Conservation (phyloP, 2,888 invertebrate genomes). For the Eulithis testata region DNA sequence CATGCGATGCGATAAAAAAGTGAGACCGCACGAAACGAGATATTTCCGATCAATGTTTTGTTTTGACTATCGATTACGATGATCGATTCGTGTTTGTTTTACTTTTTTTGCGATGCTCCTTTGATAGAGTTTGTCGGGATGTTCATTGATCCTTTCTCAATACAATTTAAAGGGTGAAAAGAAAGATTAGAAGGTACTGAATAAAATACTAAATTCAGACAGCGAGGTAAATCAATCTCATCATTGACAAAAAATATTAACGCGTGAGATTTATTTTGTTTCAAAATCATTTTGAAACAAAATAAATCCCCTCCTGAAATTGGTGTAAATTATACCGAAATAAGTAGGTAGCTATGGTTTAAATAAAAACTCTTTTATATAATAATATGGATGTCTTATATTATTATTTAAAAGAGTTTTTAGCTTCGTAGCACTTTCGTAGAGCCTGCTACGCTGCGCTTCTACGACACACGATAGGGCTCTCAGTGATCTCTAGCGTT, state of each 20-base stretch:
- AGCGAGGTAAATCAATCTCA: background rate
- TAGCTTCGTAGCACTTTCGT: constrained; percentile 45
- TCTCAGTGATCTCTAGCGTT: background rate
- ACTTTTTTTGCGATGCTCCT: constrained; percentile 39
- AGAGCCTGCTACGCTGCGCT: constrained; percentile 42
- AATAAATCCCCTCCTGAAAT: too few species aligned
- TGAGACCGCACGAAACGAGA: constrained; percentile 43
- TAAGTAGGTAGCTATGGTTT: too few species aligned
- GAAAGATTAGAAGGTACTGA: constrained; percentile 11
- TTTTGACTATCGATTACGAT: constrained; percentile 56
- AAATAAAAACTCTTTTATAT: too few species aligned
- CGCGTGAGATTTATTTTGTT: too few species aligned
- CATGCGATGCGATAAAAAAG: constrained; percentile 34
- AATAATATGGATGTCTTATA: too few species aligned
- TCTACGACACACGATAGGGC: background rate
- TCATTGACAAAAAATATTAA: background rate
- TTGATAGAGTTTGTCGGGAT: constrained; percentile 41
- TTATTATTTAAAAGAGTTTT: background rate
- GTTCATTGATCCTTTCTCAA: constrained; percentile 27
- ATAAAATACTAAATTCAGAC: background rate
- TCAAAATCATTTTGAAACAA: too few species aligned
- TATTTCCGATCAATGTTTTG: constrained; percentile 53
- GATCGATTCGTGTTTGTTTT: constrained; percentile 37
- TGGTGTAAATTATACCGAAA: too few species aligned
- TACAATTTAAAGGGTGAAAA: constrained; percentile 16